These are phyloP conservation scores for Monoplex corrugatus DNA, from an alignment of 2,888 invertebrate species.

Conservation along the genomic window DNA sequence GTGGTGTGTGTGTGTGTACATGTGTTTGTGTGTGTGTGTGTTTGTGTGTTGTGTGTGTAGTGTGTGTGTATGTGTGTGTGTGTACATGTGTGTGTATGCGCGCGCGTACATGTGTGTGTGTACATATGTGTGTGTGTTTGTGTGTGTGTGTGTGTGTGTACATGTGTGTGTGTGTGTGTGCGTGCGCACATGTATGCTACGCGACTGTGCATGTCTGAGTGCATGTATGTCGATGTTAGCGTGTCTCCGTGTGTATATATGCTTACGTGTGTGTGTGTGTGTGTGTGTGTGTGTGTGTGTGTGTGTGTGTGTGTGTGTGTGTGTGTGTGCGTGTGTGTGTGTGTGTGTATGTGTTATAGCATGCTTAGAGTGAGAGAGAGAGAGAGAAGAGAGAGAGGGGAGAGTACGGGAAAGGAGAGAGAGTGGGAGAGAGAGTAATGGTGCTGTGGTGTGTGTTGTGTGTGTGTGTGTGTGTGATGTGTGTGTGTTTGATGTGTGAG, in stretches of 20 bases:
- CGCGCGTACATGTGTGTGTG: neutral
- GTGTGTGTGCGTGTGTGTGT: neutral
- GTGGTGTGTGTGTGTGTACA: slow-evolving; percentile 9
- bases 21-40: slow-evolving; percentile 8
- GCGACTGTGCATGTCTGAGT: too few relatives aligned
- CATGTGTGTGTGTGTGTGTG: too few relatives aligned
- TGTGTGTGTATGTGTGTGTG: neutral
- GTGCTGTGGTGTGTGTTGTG: too few relatives aligned
- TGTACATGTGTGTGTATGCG: slow-evolving; percentile 11
- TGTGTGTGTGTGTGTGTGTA: too few relatives aligned
- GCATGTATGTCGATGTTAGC: too few relatives aligned
- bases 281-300: neutral
- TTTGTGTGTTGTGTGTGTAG: neutral
- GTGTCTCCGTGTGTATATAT: slow-evolving; percentile 4
- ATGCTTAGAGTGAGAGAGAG: too few relatives aligned
- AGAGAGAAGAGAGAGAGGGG: neutral
- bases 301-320: slow-evolving; percentile 7
- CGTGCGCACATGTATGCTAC: too few relatives aligned
- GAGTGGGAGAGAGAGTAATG: neutral
- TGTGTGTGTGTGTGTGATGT: too few relatives aligned
- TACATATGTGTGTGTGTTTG: too few relatives aligned
- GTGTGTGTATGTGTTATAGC: too few relatives aligned
- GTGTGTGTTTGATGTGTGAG: too few relatives aligned
- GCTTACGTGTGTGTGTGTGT: neutral
- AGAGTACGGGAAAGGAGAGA: slow-evolving; percentile 13